Percentiles rank a stretch among this genome's conserved stretches.
Conservation (phyloP, 1,140 invertebrate genomes). For the Lordiphosa clarofinis region DNA sequence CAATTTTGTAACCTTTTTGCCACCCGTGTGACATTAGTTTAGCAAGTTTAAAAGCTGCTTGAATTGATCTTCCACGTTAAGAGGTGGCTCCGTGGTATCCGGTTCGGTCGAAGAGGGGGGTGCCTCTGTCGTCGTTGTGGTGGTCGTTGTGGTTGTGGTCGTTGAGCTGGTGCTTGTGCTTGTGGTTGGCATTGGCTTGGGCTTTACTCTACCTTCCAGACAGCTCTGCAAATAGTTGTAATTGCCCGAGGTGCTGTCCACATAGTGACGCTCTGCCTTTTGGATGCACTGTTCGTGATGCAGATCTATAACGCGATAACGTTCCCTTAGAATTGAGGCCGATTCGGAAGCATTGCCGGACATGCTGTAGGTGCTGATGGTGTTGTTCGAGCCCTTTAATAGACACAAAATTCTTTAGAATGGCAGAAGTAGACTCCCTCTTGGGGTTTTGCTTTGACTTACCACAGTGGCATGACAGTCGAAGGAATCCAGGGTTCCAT, state of each 20-base stretch:
- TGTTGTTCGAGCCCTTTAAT: conserved; percentile 64
- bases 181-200: conserved; percentile 38
- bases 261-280: conserved; percentile 55
- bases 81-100: conserved; percentile 24
- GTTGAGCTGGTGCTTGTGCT: conserved; percentile 26
- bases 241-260: conserved; percentile 54
- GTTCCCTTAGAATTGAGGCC: conserved; percentile 56
- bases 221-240: conserved; percentile 69
- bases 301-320: conserved; percentile 66
- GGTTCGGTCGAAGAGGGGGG: conserved; percentile 9
- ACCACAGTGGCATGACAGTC: conserved; percentile 62
- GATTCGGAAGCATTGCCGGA: conserved; percentile 71
- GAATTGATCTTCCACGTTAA: conserved; percentile 60
- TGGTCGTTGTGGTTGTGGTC: conserved; percentile 46
- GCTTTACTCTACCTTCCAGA: conserved; percentile 50
- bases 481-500: conserved; percentile 58
- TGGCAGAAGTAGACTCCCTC: neutral
- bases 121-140: conserved; percentile 42
- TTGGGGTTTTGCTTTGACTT: conserved; percentile 18
- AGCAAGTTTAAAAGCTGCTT: conserved; percentile 65
- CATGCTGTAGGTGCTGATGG: conserved; percentile 63
- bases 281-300: conserved; percentile 54
- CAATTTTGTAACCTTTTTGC: conserved; percentile 25
- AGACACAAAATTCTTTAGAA: neutral
- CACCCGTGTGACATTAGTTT: conserved; percentile 45